Conservation (phyloP, 92 coral and sea anemone species). For the Bergia sp. region DNA sequence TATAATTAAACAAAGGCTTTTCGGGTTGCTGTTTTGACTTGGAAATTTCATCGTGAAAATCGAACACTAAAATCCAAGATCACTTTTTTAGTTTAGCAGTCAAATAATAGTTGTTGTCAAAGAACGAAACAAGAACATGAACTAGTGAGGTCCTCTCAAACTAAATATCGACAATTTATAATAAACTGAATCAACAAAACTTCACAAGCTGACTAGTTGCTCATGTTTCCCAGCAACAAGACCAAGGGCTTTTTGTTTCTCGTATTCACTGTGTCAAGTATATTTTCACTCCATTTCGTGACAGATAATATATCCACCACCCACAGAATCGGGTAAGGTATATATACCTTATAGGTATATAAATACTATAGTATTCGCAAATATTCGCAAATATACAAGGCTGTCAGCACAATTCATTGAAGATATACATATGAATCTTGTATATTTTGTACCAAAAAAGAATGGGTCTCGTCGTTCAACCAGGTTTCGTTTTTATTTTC, state of each 20-base stretch:
- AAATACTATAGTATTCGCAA: background rate
- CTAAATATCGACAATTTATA: constrained; percentile 2
- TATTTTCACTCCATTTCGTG: background rate
- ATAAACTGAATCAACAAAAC: constrained; percentile 12
- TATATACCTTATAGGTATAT: too few species aligned
- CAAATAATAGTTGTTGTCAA: background rate
- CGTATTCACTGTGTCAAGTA: background rate
- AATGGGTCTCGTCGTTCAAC: too few species aligned
- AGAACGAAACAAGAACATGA: background rate
- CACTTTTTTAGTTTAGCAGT: background rate
- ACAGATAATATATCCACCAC: background rate
- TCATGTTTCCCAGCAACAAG: constrained; percentile 4
- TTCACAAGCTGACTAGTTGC: background rate
- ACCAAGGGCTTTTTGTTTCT: background rate
- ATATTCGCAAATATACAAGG: background rate
- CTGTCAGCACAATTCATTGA: background rate
- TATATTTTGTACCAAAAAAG: too few species aligned
- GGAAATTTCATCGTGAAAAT: background rate
- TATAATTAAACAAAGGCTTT: constrained; percentile 24
- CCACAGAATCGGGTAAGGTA: background rate
- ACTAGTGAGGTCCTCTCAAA: background rate
- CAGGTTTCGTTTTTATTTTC: too few species aligned
- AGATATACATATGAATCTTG: background rate
- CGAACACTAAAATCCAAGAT: background rate
- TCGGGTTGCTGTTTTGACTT: background rate